Conservation (phyloP, 2,888 invertebrate species). For the Xiphydria camelus region DNA sequence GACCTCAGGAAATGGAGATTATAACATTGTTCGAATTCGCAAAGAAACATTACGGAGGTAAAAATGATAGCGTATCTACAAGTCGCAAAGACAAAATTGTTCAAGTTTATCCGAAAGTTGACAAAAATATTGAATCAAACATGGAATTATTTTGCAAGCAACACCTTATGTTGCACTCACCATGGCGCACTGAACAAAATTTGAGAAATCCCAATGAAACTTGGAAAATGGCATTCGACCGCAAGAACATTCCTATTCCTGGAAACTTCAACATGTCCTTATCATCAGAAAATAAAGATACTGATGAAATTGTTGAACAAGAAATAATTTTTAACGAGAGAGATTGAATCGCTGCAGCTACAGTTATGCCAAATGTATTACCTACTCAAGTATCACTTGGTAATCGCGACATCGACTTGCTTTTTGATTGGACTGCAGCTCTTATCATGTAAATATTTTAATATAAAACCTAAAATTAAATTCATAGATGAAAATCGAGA, state of each 20-base stretch:
- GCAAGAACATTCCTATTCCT: constrained; percentile 9
- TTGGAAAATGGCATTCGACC: constrained; percentile 9
- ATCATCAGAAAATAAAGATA: constrained; percentile 8
- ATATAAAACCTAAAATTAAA: constrained; percentile 11
- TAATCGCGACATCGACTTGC: constrained; percentile 11
- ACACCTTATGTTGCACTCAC: constrained; percentile 11
- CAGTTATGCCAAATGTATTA: constrained; percentile 12
- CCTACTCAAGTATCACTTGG: constrained; percentile 9
- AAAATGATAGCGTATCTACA: constrained; percentile 11
- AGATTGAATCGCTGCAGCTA: constrained; percentile 12
- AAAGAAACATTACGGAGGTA: constrained; percentile 12
- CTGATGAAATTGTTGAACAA: constrained; percentile 11
- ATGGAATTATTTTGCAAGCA: constrained; percentile 9
- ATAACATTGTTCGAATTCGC: constrained; percentile 9
- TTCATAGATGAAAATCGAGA: constrained; percentile 8
- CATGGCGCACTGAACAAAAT: constrained; percentile 12
- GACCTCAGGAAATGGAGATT: constrained; percentile 11
- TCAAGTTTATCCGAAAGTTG: constrained; percentile 12
- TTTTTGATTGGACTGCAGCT: constrained; percentile 11
- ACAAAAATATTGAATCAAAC: constrained; percentile 10
- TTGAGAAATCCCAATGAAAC: constrained; percentile 9
- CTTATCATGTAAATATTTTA: constrained; percentile 7
- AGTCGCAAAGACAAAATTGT: constrained; percentile 11
- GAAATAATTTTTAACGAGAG: constrained; percentile 13
- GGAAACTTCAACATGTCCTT: constrained; percentile 11